These are phyloP conservation scores for Latrodectus elegans DNA, from an alignment of 2,888 invertebrate genomes.

Conservation along the genomic window DNA sequence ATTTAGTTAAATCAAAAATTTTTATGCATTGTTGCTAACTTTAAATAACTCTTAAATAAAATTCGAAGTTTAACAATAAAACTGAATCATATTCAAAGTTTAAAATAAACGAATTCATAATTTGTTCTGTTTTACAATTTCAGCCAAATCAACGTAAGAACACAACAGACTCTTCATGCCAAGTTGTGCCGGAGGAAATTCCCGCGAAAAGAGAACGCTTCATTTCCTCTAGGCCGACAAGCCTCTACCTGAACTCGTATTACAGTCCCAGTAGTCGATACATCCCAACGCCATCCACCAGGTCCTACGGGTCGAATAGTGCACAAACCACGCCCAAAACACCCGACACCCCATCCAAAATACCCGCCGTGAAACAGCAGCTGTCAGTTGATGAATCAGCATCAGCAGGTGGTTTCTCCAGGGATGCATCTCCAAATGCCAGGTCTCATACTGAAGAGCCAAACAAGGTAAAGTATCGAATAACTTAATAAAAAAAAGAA, in stretches of 20 bases:
- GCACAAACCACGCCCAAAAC: neutral
- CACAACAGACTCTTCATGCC: slow-evolving; percentile 30
- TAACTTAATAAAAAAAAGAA: neutral
- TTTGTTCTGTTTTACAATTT: neutral
- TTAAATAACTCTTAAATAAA: too few species aligned
- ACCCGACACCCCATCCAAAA: slow-evolving; percentile 7
- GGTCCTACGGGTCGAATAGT: slow-evolving; percentile 31
- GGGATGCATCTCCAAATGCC: slow-evolving; percentile 68
- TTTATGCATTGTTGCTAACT: too few species aligned
- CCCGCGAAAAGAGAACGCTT: slow-evolving; percentile 57
- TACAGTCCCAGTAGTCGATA: slow-evolving; percentile 38
- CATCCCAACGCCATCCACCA: slow-evolving; percentile 23
- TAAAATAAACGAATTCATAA: too few species aligned
- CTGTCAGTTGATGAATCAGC: slow-evolving; percentile 41
- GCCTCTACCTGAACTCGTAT: slow-evolving; percentile 52
- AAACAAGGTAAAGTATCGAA: slow-evolving; percentile 38
- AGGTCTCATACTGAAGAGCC: slow-evolving; percentile 28
- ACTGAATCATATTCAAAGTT: too few species aligned
- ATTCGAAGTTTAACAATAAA: too few species aligned
- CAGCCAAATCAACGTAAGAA: slow-evolving; percentile 16
- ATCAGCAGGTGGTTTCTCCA: slow-evolving; percentile 60
- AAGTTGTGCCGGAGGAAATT: slow-evolving; percentile 60
- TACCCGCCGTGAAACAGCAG: slow-evolving; percentile 23
- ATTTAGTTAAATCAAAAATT: too few species aligned
- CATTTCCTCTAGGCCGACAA: slow-evolving; percentile 65